These are phyloP conservation scores for Eclectus roratus DNA, from an alignment of 2,113 vertebrate genomes.

Conservation along the genomic window DNA sequence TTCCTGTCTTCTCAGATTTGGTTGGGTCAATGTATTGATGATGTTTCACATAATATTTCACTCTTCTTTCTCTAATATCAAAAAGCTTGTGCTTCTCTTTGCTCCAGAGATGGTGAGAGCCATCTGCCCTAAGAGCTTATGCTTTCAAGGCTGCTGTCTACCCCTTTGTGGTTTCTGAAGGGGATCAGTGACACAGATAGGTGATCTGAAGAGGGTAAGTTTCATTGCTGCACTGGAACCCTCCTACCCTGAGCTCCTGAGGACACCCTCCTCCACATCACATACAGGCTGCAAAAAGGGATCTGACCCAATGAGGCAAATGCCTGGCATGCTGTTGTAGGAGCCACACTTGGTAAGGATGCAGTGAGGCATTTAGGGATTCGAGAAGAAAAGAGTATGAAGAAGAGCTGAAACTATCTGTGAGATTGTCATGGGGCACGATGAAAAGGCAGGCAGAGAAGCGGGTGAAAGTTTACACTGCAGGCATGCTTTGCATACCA, in stretches of 20 bases:
- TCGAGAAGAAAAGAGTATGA: neutral
- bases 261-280: neutral
- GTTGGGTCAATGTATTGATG: neutral
- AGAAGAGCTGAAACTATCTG: neutral
- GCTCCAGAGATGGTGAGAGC: neutral
- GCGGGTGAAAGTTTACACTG: conserved; percentile 9
- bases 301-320: neutral
- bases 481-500: conserved; percentile 8
- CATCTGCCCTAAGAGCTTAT: neutral
- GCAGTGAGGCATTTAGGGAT: neutral
- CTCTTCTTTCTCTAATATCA: neutral
- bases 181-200: fast-evolving
- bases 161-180: neutral
- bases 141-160: neutral
- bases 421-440: neutral
- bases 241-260: neutral
- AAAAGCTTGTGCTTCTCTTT: neutral
- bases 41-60: neutral
- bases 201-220: fast-evolving
- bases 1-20: neutral
- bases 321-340: neutral
- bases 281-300: neutral
- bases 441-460: neutral
- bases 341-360: neutral
- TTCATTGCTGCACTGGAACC: neutral